Evolutionary conservation across 2,113 vertebrate genomes (phyloP), one percentile per base, ranked within the genome.

Genomic region (Archocentrus centrarchus): DNA sequence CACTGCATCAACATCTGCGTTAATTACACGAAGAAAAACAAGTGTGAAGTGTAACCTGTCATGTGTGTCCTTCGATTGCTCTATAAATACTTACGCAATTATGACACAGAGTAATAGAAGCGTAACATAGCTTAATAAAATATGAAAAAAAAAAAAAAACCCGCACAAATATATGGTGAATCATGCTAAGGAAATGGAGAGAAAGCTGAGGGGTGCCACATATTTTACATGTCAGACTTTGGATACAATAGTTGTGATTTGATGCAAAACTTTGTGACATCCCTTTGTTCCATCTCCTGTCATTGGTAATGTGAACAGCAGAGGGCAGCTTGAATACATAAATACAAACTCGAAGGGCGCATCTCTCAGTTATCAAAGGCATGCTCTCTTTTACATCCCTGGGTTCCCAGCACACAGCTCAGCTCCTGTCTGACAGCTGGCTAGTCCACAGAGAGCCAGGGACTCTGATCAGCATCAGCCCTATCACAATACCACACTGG

Each of bases 281-380:
- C 80, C 91, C 87, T 88, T 94, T 83, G 92, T 94, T 91, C 80
- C 66, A 30, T 59, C 77, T 82, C 85, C 92, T 96, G 96, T 94
- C 92, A 93, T 95, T 93, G 94, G 93, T 88, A 83, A 83, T 82
- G 80, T 77, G 93, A 93, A 95, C 96, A 96, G 96, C 90, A 95
- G 96, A 96, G 96, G 96, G 96, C 95, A 96, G 95, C 95, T 96
- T 96, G 93, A 95, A 95, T 95, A 92, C 94, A 96, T 94, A 94
- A 93, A 95, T 95, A 94, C 91, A 90, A 93, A 91, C 90, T 79
- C 91, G 84, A 79, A 77, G 84, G 68, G 77, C 50, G 86, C 91
- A 86, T 89, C 92, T 90, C 86, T 81, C 80, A 77, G 88, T 83
- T 90, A 82, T 94, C 89, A 87, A 80, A 90, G 75, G 77, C 82